phyloP scores from a whole-genome alignment of 2,797 vertebrate species.

The Monodelphis domestica region DNA sequence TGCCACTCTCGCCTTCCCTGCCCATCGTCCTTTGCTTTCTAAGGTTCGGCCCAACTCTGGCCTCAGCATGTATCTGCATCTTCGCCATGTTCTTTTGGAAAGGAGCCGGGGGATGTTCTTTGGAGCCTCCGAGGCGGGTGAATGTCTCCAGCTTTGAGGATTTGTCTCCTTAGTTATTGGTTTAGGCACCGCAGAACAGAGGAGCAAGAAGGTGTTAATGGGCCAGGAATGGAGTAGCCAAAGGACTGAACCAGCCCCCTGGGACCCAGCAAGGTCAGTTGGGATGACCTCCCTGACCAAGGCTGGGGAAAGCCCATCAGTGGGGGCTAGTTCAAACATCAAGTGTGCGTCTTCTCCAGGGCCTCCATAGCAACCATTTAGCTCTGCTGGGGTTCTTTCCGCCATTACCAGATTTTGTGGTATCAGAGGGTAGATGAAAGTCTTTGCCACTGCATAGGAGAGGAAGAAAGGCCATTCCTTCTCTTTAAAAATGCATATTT shows the following conservation, averaged over 20 bases:
- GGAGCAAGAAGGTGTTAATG: conserved; percentile 4
- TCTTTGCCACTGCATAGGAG: conserved; percentile 32
- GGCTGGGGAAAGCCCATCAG: background rate
- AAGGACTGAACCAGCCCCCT: background rate
- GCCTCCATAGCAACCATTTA: conserved; percentile 7
- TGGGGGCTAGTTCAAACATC: conserved; percentile 9
- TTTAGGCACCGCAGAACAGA: background rate
- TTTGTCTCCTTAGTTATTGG: conserved; percentile 29
- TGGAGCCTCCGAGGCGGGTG: background rate
- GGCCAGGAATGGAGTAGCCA: conserved; percentile 1
- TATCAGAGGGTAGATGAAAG: conserved; percentile 37
- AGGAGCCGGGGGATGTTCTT: conserved; percentile 5
- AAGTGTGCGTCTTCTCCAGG: background rate
- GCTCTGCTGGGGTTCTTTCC: conserved; percentile 19
- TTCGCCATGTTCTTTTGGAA: background rate
- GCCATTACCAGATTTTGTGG: conserved; percentile 43
- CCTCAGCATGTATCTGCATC: background rate
- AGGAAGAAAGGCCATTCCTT: background rate
- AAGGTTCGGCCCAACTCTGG: background rate
- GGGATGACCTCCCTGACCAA: background rate
- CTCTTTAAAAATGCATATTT: background rate
- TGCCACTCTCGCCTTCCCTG: background rate
- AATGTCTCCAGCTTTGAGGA: conserved; percentile 28
- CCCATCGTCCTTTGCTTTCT: background rate
- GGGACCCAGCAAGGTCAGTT: background rate